Conservation (phyloP, 1,140 invertebrate species). For the Heliothis subflexa region DNA sequence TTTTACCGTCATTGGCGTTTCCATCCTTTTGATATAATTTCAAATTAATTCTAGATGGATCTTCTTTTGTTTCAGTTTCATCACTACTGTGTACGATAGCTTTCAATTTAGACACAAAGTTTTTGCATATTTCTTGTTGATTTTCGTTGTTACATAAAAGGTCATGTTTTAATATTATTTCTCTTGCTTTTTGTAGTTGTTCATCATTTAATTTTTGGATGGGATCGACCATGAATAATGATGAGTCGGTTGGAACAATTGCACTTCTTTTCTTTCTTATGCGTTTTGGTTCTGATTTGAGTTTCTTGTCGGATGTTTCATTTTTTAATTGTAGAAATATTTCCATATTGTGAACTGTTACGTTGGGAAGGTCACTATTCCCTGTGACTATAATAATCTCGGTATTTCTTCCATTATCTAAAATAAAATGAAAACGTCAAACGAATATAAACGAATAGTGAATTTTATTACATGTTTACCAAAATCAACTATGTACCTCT, state of each 20-base stretch:
- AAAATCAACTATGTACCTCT: too few relatives aligned
- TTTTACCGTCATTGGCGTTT: neutral
- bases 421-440: slow-evolving; percentile 18
- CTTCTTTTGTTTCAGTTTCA: slow-evolving; percentile 41
- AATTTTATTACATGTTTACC: neutral
- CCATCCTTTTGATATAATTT: neutral
- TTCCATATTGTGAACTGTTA: slow-evolving; percentile 58
- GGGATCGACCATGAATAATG: slow-evolving; percentile 33
- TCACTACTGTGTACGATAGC: slow-evolving; percentile 53
- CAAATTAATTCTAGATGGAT: slow-evolving; percentile 5
- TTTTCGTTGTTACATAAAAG: slow-evolving; percentile 64
- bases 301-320: slow-evolving; percentile 47
- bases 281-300: slow-evolving; percentile 39
- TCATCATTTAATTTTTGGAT: slow-evolving; percentile 53
- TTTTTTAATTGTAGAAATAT: slow-evolving; percentile 61
- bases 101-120: slow-evolving; percentile 68
- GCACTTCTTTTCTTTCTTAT: slow-evolving; percentile 58
- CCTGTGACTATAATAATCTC: slow-evolving; percentile 66
- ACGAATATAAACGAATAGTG: neutral
- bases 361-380: slow-evolving; percentile 59
- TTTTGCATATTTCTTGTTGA: slow-evolving; percentile 66
- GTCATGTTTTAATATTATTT: slow-evolving; percentile 69
- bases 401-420: slow-evolving; percentile 48
- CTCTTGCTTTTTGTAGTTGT: slow-evolving; percentile 64
- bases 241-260: neutral